Base-by-base conservation (phyloP, 1,140 invertebrate genomes). In the Bradynema listronoti region DNA sequence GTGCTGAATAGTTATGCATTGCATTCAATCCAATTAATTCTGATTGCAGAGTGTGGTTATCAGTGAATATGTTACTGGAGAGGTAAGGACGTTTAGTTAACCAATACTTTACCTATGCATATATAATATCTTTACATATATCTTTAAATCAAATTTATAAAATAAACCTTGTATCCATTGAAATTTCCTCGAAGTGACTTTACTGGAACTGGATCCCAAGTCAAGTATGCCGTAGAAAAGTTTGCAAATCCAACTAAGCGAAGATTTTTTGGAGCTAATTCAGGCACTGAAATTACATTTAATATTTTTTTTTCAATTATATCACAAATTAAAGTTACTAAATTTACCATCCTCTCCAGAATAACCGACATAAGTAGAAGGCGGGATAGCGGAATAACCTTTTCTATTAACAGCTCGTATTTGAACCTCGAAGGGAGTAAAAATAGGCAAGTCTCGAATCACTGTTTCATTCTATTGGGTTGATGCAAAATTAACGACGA, bases 321-420 rank as follows among this genome's bases (percentile, higher is more conserved):
- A 11, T 39, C 36, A 39, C 36, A 39, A 39, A 39, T 19, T 11
- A 39, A 39, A 51, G 34, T 62, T 61, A n/a, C 33, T 41, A 4
- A 52, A 79, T 77, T 77, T 78, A 83, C 86, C 83, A 81, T 91
- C 90, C 82, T 98, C 92, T 46, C 94, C 94, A 0, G 93, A 97
- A 80, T 86, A 94, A 7, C 94, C 94, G 54, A 85, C 84, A 0
- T 90, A 83, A 81, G 89, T 87, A 22, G 85, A 81, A 0, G 90
- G 86, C 0, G 85, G 83, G 3, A 88, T 85, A 77, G 88, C 87
- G 1, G 90, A 87, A 76, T 89, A 87, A 22, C 94, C 94, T 55
- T 84, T 84, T 56, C 86, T 85, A 80, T 99, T 98, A 39, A 89
- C 85, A 0, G 92, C 91, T 36, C 87, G 84, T 0, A 98, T 89